Evolutionary conservation across 2,888 invertebrate species (phyloP), one percentile per base, ranked within the genome.

Genomic region (Altica lythri): DNA sequence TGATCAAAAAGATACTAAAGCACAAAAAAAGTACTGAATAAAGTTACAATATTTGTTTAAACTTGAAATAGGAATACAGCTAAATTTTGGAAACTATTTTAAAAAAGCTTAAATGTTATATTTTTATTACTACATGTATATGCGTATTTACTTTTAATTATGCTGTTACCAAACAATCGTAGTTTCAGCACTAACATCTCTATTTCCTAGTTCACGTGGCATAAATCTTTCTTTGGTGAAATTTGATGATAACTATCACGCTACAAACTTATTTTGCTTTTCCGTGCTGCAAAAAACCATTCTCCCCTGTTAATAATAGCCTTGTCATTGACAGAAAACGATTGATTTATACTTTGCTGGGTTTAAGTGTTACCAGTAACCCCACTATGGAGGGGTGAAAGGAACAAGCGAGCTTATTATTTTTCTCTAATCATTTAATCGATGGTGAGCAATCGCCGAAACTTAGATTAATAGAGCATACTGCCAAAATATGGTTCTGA

Each of bases 291-390:
- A 37, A 35, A 45, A 47, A 52, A 52, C 45, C 13, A 52, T 52
- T 52, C 27, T 35, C 29, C 13, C 19, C 44, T 8, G 12, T 37
- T 38, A 43, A 48, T 49, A 37, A 37, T 44, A 16, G 35, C 44
- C 48, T 22, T 54, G 49, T 54, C 54, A 54, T 49, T 54, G 54
- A 43, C 54, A 49, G 49, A 35, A 29, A 48, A 44, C 45, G 37
- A 54, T 49, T 49, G 54, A 54, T 54, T 49, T 49, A 49, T 48
- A 48, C 30, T 48, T 48, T 38, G 48, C 38, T 35, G 38, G 38
- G 18, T 22, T 18, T 19, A 19, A 38, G 38, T 27, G 27, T 27
- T 27, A 27, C 9, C 27, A 27, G 27, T n/a, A 9, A 2, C n/a
- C 27, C 9, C 27, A 8, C 3, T 8, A 5, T 27, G 2, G 2